A percentile compares a stretch with the other conserved stretches of the same genome.
These are phyloP conservation scores for Hyperoplus lanceolatus DNA, from an alignment of 2,797 vertebrate species.

Conservation along the genomic window DNA sequence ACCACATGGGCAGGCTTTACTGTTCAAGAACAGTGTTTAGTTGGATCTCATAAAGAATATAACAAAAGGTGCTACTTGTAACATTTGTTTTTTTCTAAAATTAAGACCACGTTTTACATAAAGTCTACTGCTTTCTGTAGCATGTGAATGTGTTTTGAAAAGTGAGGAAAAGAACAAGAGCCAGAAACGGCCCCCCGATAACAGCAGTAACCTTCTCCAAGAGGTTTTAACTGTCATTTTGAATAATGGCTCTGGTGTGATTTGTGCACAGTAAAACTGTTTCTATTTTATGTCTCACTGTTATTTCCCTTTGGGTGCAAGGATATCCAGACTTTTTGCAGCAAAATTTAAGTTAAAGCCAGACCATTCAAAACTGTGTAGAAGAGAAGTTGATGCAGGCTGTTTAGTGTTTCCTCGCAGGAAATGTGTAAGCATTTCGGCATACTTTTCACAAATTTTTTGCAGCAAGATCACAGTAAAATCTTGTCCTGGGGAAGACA, in stretches of 20 bases:
- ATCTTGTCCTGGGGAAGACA: no score
- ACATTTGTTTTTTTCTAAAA: slow-evolving; percentile 58
- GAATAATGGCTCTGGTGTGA: slow-evolving; percentile 33
- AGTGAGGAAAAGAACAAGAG: slow-evolving; percentile 24
- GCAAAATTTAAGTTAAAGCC: background rate
- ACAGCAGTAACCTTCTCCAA: slow-evolving; percentile 33
- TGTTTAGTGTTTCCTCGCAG: background rate
- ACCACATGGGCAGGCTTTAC: slow-evolving; percentile 55
- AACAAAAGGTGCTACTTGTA: slow-evolving; percentile 68
- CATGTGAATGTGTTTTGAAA: slow-evolving; percentile 45
- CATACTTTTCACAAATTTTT: no score
- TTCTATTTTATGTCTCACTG: slow-evolving; percentile 25
- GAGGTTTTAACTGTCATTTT: slow-evolving; percentile 41
- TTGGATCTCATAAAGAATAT: slow-evolving; percentile 60
- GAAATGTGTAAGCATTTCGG: no score
- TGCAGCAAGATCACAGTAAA: no score
- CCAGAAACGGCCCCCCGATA: slow-evolving; percentile 22
- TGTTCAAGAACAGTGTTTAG: slow-evolving; percentile 56
- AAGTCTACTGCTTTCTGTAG: slow-evolving; percentile 61
- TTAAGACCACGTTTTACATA: slow-evolving; percentile 70
- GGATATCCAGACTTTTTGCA: slow-evolving; percentile 6
- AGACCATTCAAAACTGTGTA: background rate
- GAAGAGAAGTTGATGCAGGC: background rate
- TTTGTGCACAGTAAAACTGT: slow-evolving; percentile 22
- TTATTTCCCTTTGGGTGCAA: slow-evolving; percentile 5